These are phyloP conservation scores for Mimachlamys varia DNA, from an alignment of 2,888 invertebrate species.

Conservation along the genomic window DNA sequence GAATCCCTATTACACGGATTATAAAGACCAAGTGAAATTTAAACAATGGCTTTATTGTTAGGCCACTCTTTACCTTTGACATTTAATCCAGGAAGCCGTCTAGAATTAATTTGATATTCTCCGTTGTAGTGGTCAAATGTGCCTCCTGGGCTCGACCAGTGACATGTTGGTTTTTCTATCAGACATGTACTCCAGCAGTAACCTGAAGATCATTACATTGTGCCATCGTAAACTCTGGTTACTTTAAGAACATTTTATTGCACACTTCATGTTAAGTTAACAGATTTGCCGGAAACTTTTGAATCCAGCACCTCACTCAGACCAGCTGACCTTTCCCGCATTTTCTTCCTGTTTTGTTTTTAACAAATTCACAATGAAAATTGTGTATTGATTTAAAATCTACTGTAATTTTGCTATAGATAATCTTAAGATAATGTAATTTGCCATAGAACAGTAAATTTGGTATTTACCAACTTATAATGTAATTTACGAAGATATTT, in stretches of 20 bases:
- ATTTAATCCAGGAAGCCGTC: constrained; percentile 15
- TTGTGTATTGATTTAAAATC: neutral
- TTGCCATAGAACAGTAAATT: no score
- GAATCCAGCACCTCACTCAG: neutral
- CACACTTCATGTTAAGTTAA: neutral
- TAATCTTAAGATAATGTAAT: no score
- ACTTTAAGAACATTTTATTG: constrained; percentile 23
- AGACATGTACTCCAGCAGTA: neutral
- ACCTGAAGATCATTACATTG: neutral
- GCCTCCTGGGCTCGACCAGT: neutral
- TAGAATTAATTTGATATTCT: constrained; percentile 34
- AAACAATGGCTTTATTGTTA: neutral
- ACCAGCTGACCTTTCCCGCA: neutral
- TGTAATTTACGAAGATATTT: no score
- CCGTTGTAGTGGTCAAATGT: neutral
- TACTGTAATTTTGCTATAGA: neutral
- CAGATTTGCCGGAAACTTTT: neutral
- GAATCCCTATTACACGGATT: neutral
- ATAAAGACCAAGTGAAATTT: constrained; percentile 3
- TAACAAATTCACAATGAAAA: no score
- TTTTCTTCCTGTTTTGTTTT: neutral
- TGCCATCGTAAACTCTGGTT: neutral
- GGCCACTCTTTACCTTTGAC: neutral
- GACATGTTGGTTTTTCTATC: neutral
- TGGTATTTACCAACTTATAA: no score